Base-by-base conservation (phyloP, 2,113 vertebrate species). In the Dolichotis patagonum region DNA sequence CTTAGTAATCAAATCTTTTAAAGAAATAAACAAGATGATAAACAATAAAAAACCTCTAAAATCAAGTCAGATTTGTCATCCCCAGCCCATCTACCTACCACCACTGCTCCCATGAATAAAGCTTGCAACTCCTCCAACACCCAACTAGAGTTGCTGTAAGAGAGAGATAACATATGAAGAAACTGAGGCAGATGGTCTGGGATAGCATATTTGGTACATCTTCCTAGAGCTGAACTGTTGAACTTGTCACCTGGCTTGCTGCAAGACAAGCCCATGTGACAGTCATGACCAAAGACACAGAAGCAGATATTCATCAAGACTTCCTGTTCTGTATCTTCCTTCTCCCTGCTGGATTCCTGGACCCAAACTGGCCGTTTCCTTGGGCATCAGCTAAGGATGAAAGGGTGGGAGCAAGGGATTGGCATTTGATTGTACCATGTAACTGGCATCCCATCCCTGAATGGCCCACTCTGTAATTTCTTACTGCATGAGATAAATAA, bases 131-230 rank as follows among this genome's bases (percentile, higher is more conserved):
- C 4, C 20, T 49, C 32, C 24, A 81, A 82, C 2, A 58, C 62
- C 54, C 73, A 54, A 54, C 5, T 9, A 35, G 52, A 60, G 9
- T 3, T 85, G 7, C 41, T 83, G 4, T n/a, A n/a, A n/a, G n/a
- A n/a, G 35, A 78, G 56, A 85, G 71, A 35, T 5, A 90, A 56
- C 0, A 3, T 35, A 8, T 38, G n/a, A 86, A 67, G 73, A 93
- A 80, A 43, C 1, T 43, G 38, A 90, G 38, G 43, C 62, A 87
- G 52, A 16, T 0, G 69, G 0, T 69, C 5, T 0, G 43, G 54
- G 16, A 11, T 1, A 1, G 10, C 58, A 88, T n/a, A 75, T 0
- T 0, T 0, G 49, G 1, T 1, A 1, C 56, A 63, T 67, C 26
- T 52, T 26, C 41, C 41, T 62, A 38, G n/a, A 95, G n/a, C 14